Conservation (phyloP, 2,113 vertebrate species). For the Onychorhynchus coronatus region DNA sequence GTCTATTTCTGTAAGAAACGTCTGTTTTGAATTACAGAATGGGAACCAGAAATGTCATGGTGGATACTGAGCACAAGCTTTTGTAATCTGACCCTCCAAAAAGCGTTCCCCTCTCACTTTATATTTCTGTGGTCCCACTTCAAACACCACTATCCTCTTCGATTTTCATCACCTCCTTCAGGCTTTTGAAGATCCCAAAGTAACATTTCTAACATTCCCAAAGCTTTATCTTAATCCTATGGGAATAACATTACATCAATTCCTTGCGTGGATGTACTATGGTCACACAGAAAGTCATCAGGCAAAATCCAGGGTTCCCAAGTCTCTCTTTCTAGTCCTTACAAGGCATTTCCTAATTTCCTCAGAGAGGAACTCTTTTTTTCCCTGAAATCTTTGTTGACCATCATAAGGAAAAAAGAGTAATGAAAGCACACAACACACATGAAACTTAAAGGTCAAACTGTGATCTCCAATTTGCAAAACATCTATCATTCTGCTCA, state of each 20-base stretch:
- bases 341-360: slow-evolving; percentile 35
- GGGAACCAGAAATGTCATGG: slow-evolving; percentile 42
- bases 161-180: slow-evolving; percentile 6
- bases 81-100: slow-evolving; percentile 11
- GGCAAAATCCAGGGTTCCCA: not conserved
- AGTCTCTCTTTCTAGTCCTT: not conserved
- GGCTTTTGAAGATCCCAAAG: slow-evolving; percentile 25
- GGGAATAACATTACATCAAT: not conserved
- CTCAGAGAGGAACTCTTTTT: not conserved
- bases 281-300: not conserved
- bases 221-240: slow-evolving; percentile 27
- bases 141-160: not conserved
- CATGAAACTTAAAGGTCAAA: slow-evolving; percentile 33
- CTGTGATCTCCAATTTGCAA: slow-evolving; percentile 32
- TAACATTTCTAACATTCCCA: slow-evolving; percentile 44
- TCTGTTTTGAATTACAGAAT: slow-evolving; percentile 30
- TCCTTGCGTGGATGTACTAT: not conserved
- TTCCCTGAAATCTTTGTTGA: not conserved
- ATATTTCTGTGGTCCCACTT: slow-evolving; percentile 1
- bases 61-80: not conserved
- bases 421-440: slow-evolving; percentile 14
- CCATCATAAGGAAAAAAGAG: not conserved
- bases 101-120: not conserved
- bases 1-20: slow-evolving; percentile 10
- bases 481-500: not conserved